A percentile compares a stretch with the other conserved stretches of the same genome.
Evolutionary conservation across 2,888 invertebrate species (phyloP).

Genomic region (Griposia aprilina): DNA sequence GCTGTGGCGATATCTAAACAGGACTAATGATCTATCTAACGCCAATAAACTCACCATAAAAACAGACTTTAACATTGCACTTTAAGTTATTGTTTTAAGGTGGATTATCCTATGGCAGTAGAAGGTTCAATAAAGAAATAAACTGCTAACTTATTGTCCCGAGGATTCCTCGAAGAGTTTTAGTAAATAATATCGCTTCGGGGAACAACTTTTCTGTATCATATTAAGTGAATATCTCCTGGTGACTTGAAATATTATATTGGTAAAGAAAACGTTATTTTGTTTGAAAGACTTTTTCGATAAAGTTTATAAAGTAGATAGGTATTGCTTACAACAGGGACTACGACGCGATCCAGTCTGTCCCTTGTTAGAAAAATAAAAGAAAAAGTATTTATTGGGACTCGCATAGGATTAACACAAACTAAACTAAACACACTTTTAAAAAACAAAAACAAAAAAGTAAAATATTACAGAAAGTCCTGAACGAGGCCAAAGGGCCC

Average conservation of each 20-base stretch:
- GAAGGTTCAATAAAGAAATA: slow-evolving; percentile 17
- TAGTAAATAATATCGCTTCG: slow-evolving; percentile 38
- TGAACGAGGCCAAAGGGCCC: no score
- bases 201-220: slow-evolving; percentile 10
- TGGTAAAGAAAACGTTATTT: not conserved
- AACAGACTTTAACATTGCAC: not conserved
- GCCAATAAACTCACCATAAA: slow-evolving; percentile 6
- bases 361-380: no score
- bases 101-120: not conserved
- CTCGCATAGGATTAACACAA: no score
- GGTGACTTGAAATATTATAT: slow-evolving; percentile 4
- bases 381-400: no score
- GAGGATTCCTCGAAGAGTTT: slow-evolving; percentile 34
- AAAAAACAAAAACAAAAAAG: no score
- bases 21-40: slow-evolving; percentile 42
- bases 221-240: slow-evolving; percentile 20
- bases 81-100: not conserved
- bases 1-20: slow-evolving; percentile 8
- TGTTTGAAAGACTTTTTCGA: not conserved
- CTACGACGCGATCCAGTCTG: no score
- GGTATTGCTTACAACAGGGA: no score
- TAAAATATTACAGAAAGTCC: no score
- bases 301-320: not conserved
- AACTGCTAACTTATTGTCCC: slow-evolving; percentile 27
- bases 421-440: no score